Evolutionary conservation across 2,888 invertebrate species (phyloP), one percentile per base, ranked within the genome.

Genomic region (Serrognathus titanus): DNA sequence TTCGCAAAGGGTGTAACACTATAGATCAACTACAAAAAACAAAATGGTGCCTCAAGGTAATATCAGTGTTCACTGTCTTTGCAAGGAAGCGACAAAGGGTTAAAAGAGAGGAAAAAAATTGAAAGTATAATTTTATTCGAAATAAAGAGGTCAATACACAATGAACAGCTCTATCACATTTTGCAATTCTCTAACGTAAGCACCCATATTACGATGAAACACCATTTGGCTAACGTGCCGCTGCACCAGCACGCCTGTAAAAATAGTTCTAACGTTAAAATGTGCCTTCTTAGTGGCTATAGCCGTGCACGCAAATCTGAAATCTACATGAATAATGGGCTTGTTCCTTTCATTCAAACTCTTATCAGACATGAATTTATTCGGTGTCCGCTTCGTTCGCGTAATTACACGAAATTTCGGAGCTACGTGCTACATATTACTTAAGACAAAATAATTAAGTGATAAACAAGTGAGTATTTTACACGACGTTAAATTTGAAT

Each of bases 191-290:
- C 51, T 53, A 31, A 55, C 53, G 54, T 50, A 55, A 55, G 57
- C 49, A 63, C 53, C 24, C 50, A 52, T 56, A 52, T 57, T 49
- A 65, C 60, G 64, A 65, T 64, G 63, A 68, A 66, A 65, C 65
- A 65, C 66, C 68, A 69, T 64, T 63, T 62, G 51, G 49, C 62
- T 71, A 73, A 66, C 71, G 73, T 57, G 72, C 71, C 59, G 69
- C 68, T 52, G 71, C 70, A 63, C 71, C 71, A 55, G 70, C 69
- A 60, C 72, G 72, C 70, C 71, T 72, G 66, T 43, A 72, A 43
- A 43, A 43, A 43, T 40, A 40, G 40, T 40, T 40, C 40, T 31
- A 31, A 31, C 24, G 24, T 31, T 31, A 31, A 31, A 31, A 31
- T 31, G 24, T 31, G 24, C 24, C 24, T 31, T 31, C 24, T 3